Conservation (phyloP, 2,113 vertebrate genomes). For the Lasiurus borealis region DNA sequence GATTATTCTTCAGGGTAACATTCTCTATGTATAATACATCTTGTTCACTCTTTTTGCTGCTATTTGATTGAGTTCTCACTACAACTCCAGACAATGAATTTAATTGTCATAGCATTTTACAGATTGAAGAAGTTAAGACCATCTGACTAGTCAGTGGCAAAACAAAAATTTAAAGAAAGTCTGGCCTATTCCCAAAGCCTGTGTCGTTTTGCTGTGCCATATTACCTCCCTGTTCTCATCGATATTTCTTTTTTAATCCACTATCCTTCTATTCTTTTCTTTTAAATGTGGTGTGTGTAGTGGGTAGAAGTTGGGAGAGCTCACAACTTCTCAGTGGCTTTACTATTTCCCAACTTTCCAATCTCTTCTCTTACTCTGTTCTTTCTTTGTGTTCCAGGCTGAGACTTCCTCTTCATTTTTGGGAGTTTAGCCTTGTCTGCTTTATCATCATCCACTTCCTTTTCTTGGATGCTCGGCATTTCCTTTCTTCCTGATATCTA, state of each 20-base stretch:
- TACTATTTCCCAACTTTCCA: neutral
- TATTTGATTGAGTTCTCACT: neutral
- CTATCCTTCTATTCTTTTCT: neutral
- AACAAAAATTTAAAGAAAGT: neutral
- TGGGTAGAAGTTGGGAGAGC: neutral
- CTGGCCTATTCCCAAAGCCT: neutral
- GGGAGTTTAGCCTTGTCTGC: neutral
- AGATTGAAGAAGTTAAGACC: neutral
- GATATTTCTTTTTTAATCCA: neutral
- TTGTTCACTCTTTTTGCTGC: neutral
- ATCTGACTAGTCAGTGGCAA: neutral
- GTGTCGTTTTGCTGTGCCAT: neutral
- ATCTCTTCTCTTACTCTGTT: neutral
- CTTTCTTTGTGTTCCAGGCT: neutral
- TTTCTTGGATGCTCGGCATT: neutral
- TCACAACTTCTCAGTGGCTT: neutral
- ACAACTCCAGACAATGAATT: neutral
- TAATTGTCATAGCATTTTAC: neutral
- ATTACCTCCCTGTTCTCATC: neutral
- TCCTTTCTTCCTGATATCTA: neutral
- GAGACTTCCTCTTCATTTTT: accelerated
- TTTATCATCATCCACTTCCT: neutral
- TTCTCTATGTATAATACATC: neutral
- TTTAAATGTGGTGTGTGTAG: neutral
- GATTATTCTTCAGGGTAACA: neutral